Evolutionary conservation across 2,888 invertebrate genomes (phyloP).

Genomic region (Halictus ligatus): DNA sequence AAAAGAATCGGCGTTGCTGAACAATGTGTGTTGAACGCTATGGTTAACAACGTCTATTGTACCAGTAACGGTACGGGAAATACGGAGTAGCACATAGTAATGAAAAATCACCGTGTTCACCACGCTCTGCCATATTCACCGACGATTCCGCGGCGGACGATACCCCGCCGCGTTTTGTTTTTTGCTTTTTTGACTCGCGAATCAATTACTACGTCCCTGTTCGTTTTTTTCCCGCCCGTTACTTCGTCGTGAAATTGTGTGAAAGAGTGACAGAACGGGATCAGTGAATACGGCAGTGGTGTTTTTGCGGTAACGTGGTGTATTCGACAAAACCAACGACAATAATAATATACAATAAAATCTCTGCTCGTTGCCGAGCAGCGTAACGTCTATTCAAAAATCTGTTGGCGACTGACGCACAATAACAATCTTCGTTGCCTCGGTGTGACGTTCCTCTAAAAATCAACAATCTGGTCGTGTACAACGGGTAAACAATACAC

Average conservation of each 20-base stretch:
- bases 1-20: slow-evolving; percentile 50
- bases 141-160: background rate
- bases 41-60: background rate
- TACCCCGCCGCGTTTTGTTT: background rate
- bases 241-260: slow-evolving; percentile 30
- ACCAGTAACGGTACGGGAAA: slow-evolving; percentile 56
- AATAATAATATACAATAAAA: slow-evolving; percentile 69
- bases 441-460: slow-evolving; percentile 75
- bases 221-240: slow-evolving; percentile 62
- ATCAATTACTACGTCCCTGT: background rate
- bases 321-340: slow-evolving; percentile 74
- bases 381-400: slow-evolving; percentile 55
- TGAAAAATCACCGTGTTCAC: slow-evolving; percentile 55
- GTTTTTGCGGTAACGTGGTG: slow-evolving; percentile 77
- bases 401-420: slow-evolving; percentile 37
- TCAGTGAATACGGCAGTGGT: slow-evolving; percentile 81
- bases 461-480: slow-evolving; percentile 20
- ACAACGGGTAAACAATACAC: slow-evolving; percentile 7
- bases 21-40: background rate
- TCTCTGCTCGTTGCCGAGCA: slow-evolving; percentile 45
- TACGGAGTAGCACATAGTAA: slow-evolving; percentile 34
- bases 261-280: slow-evolving; percentile 72
- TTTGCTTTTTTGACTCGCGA: background rate
- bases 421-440: slow-evolving; percentile 71
- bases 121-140: slow-evolving; percentile 72